Conservation (phyloP, 2,113 vertebrate genomes). For the Albula goreensis region DNA sequence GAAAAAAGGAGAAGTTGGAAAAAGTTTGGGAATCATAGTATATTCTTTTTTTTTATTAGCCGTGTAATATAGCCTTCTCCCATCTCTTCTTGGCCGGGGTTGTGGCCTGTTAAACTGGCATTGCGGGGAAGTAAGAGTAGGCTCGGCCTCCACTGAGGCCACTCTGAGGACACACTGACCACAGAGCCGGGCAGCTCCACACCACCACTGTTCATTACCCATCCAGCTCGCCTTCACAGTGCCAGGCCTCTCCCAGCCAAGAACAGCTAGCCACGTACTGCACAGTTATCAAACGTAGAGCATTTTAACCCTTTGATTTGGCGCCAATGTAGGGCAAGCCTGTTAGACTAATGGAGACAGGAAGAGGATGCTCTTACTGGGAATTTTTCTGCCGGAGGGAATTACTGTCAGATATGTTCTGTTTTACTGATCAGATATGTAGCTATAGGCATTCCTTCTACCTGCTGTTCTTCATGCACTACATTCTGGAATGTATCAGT, state of each 20-base stretch:
- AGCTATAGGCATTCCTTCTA: too few species aligned
- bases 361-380: too few species aligned
- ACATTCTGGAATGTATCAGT: too few species aligned
- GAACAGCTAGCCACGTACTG: neutral
- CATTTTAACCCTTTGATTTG: neutral
- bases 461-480: too few species aligned
- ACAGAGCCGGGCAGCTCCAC: neutral
- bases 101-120: conserved; percentile 49
- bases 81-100: conserved; percentile 33
- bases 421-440: too few species aligned
- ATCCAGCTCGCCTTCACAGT: neutral
- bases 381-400: too few species aligned
- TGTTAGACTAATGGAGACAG: neutral
- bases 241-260: neutral
- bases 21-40: conserved; percentile 34
- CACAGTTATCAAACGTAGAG: neutral
- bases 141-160: conserved; percentile 2
- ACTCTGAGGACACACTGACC: conserved; percentile 24
- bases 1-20: neutral
- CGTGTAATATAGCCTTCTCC: conserved; percentile 22
- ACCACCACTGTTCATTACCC: neutral
- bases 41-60: conserved; percentile 24
- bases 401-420: too few species aligned
- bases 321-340: neutral
- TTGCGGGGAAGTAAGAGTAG: conserved; percentile 19